Conservation (phyloP, 2,113 vertebrate species). For the Balaenoptera acutorostrata region DNA sequence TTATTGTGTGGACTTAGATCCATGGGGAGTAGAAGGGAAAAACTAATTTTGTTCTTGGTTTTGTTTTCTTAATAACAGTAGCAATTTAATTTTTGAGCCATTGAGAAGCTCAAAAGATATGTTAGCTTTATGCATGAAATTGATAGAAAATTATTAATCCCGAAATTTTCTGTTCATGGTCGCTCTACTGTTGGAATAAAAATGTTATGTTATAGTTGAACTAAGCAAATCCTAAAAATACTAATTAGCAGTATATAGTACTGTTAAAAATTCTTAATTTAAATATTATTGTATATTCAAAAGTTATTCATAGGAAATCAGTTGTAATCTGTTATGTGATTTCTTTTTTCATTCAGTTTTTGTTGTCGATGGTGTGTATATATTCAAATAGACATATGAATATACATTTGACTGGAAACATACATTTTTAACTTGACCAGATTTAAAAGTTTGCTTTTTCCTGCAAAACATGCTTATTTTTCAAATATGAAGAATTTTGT, state of each 20-base stretch:
- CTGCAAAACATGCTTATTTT: constrained; percentile 30
- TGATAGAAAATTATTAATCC: constrained; percentile 23
- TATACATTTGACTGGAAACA: constrained; percentile 15
- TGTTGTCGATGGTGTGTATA: neutral
- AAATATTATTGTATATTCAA: constrained; percentile 12
- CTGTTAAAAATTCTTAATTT: constrained; percentile 39
- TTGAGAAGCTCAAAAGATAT: constrained; percentile 9
- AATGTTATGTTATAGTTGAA: constrained; percentile 3
- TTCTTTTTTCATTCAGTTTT: constrained; percentile 36
- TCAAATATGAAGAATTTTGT: constrained; percentile 18
- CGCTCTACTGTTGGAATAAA: constrained; percentile 31
- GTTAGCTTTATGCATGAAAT: constrained; percentile 11
- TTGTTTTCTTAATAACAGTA: constrained; percentile 53
- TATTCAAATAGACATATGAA: constrained; percentile 4
- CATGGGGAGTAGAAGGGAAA: constrained; percentile 47
- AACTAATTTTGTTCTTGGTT: constrained; percentile 68
- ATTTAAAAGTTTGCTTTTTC: constrained; percentile 25
- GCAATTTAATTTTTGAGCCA: constrained; percentile 55
- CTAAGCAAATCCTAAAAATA: constrained; percentile 9
- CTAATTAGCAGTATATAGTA: constrained; percentile 28
- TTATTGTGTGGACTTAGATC: constrained; percentile 41
- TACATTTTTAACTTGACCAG: constrained; percentile 10
- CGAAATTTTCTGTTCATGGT: constrained; percentile 20
- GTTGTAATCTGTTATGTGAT: neutral
- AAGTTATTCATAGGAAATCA: neutral